Base-by-base conservation (phyloP, 2,113 vertebrate species). In the Gnathochromis pfefferi region DNA sequence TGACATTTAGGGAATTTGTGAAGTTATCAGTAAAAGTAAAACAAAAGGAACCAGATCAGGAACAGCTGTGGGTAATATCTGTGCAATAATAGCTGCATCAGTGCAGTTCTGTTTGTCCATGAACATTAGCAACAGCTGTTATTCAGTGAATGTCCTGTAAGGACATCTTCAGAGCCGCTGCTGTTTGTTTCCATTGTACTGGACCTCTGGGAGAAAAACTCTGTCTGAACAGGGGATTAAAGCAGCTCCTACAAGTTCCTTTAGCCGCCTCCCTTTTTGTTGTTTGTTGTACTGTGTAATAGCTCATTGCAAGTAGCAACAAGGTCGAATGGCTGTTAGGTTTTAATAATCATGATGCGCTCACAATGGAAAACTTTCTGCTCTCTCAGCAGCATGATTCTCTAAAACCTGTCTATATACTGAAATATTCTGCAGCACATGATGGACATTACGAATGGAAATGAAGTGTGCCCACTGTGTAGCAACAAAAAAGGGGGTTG, bases 181-280 rank as follows among this genome's bases (percentile, higher is more conserved):
- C 33, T 81, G 63, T 31, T 45, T 73, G 83, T 79, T 23, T 65
- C 63, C 84, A 60, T 82, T 87, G 70, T 26, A 65, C 87, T 81
- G 45, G 80, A 83, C 80, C 86, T 63, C 58, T 12, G 55, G 58
- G 89, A 82, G 45, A 60, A 31, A 11, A 13, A 49, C 80, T 38
- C 16, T 21, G 60, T 38, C 60, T n/a, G 19, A 21, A 1, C 19
- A 38, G 33, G 8, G 5, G 57, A 60, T 31, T 60, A 60, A 60
- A 60, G 33, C 9, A 65, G 31, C 57, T 31, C 5, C 1, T 60
- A 1, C 21, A 60, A 60, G 14, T 60, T 57, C 12, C 54, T 57
- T 57, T 26, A 57, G 54, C 21, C 53, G 13, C 12, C 54, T 57
- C 54, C 54, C 12, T 14, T 14, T 57, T 26, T 26, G 21, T 1